Conservation (phyloP, 2,797 vertebrate species). For the Gallirallus australis region DNA sequence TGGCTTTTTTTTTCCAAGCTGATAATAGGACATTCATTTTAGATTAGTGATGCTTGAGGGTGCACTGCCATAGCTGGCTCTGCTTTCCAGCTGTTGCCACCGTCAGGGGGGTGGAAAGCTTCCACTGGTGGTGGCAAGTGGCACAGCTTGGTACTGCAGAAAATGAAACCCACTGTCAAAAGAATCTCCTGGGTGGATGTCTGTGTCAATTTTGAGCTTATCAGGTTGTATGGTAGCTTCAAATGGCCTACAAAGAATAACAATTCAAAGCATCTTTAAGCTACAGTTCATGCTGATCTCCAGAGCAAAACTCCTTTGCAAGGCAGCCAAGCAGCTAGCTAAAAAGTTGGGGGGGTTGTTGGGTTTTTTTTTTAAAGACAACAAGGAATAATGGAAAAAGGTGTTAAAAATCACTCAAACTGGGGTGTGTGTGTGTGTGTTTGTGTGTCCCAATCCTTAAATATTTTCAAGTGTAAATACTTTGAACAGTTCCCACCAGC, state of each 20-base stretch:
- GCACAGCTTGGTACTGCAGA: slow-evolving; percentile 29
- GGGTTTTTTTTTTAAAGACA: not conserved
- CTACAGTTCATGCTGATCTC: not conserved
- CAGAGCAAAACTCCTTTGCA: not conserved
- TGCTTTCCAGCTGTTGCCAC: slow-evolving; percentile 56
- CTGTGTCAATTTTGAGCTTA: slow-evolving; percentile 40
- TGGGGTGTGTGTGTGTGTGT: not conserved
- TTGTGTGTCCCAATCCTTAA: not conserved
- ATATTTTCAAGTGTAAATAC: slow-evolving; percentile 32
- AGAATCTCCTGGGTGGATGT: slow-evolving; percentile 14
- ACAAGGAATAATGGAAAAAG: not conserved
- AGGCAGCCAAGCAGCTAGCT: not conserved
- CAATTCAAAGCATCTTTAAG: slow-evolving; percentile 8
- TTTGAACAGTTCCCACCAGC: slow-evolving; percentile 50
- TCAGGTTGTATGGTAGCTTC: not conserved
- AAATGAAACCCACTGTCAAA: slow-evolving; percentile 57
- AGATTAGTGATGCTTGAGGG: slow-evolving; percentile 47
- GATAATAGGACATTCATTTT: slow-evolving; percentile 61
- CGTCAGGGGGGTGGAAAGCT: slow-evolving; percentile 49
- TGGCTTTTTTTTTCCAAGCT: slow-evolving; percentile 22
- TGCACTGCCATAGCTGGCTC: not conserved
- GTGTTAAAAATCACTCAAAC: not conserved
- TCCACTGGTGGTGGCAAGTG: slow-evolving; percentile 14
- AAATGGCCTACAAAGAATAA: slow-evolving; percentile 15
- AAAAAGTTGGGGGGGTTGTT: not conserved